Evolutionary conservation across 1,140 invertebrate genomes (phyloP).

Genomic region (Listronotus bonariensis): DNA sequence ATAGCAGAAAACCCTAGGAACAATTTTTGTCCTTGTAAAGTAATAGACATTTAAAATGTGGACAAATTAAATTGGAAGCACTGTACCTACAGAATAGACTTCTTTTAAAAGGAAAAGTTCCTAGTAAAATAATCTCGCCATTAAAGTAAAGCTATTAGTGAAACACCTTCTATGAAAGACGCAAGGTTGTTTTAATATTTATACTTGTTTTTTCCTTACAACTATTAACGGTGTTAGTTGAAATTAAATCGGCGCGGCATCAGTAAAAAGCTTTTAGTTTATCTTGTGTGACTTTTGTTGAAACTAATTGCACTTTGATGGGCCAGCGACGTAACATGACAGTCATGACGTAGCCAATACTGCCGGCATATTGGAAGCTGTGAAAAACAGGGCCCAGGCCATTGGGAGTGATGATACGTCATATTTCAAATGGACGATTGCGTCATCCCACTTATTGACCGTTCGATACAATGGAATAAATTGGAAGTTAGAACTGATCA

Average conservation of each 20-base stretch:
- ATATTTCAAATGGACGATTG: slow-evolving; percentile 32
- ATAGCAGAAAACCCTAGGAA: no score
- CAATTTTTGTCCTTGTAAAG: no score
- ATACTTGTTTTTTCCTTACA: neutral
- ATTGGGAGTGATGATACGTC: slow-evolving; percentile 34
- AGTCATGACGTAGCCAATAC: slow-evolving; percentile 27
- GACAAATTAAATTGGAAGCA: no score
- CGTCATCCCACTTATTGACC: slow-evolving; percentile 35
- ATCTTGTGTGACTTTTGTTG: slow-evolving; percentile 26
- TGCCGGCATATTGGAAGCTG: slow-evolving; percentile 32
- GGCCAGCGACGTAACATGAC: slow-evolving; percentile 27
- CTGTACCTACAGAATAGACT: no score
- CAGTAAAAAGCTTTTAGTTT: slow-evolving; percentile 23
- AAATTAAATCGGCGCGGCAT: slow-evolving; percentile 6
- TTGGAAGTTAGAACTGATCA: slow-evolving; percentile 28
- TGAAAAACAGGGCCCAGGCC: slow-evolving; percentile 23
- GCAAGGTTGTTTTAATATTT: no score
- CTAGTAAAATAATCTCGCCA: no score
- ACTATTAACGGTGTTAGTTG: slow-evolving; percentile 2
- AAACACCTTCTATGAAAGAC: no score
- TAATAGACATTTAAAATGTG: no score
- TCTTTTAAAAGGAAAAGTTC: no score
- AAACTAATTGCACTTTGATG: slow-evolving; percentile 30
- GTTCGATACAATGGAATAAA: slow-evolving; percentile 33
- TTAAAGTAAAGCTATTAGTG: no score